These are phyloP conservation scores for Standfussiana lucernea DNA, from an alignment of 2,888 invertebrate species.

Conservation along the genomic window DNA sequence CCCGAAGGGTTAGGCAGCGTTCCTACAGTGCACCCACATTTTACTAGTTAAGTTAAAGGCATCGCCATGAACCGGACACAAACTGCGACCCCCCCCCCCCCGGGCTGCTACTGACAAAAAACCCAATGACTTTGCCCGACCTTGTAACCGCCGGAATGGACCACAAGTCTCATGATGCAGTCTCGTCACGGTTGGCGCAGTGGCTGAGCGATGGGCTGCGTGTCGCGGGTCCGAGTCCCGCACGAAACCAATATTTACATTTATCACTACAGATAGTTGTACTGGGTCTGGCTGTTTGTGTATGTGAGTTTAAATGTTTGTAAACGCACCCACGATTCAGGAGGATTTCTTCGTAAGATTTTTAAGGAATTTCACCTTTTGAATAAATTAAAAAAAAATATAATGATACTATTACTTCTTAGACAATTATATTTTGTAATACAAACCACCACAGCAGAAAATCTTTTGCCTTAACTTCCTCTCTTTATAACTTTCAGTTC, in stretches of 20 bases:
- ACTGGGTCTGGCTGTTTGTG: not conserved
- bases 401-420: not conserved
- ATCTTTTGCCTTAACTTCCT: constrained; percentile 17
- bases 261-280: not conserved
- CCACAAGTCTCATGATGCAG: not conserved
- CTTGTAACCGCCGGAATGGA: too few species aligned
- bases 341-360: not conserved
- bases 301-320: not conserved
- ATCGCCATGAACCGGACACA: not conserved
- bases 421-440: not conserved
- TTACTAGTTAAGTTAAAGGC: not conserved
- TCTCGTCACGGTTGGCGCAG: not conserved
- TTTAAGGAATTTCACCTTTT: not conserved
- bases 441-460: not conserved
- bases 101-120: too few species aligned
- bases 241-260: not conserved
- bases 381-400: not conserved
- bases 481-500: constrained; percentile 8
- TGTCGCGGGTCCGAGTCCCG: not conserved
- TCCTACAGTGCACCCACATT: not conserved
- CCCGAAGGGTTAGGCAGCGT: not conserved
- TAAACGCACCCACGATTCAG: not conserved
- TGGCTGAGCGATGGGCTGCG: not conserved
- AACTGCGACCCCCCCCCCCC: too few species aligned
- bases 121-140: too few species aligned